These are phyloP conservation scores for Bemisia tabaci DNA, from an alignment of 1,140 invertebrate species.

Conservation along the genomic window DNA sequence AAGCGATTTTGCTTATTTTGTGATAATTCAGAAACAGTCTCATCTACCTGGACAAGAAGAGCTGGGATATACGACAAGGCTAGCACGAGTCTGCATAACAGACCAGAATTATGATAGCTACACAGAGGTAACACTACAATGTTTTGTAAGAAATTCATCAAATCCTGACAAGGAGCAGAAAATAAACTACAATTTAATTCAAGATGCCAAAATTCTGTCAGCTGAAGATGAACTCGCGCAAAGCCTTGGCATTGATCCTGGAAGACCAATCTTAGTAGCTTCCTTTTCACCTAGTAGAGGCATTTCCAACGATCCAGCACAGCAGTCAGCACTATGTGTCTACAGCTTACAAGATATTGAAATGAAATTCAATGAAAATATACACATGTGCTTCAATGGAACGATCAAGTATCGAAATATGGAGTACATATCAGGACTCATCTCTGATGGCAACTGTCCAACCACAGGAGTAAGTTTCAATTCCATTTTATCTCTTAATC, in stretches of 20 bases:
- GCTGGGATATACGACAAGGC: slow-evolving; percentile 71
- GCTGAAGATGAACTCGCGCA: slow-evolving; percentile 67
- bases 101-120: slow-evolving; percentile 92
- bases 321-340: slow-evolving; percentile 70
- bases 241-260: slow-evolving; percentile 58
- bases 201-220: slow-evolving; percentile 72
- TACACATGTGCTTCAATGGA: slow-evolving; percentile 90
- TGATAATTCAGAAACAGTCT: slow-evolving; percentile 85
- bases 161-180: slow-evolving; percentile 26
- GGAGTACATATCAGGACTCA: slow-evolving; percentile 83
- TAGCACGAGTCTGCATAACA: slow-evolving; percentile 82
- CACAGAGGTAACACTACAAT: slow-evolving; percentile 85
- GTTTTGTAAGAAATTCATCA: slow-evolving; percentile 41
- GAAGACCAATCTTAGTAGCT: slow-evolving; percentile 63
- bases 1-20: slow-evolving; percentile 87
- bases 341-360: slow-evolving; percentile 79
- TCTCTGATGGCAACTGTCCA: slow-evolving; percentile 78
- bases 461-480: slow-evolving; percentile 48
- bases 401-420: slow-evolving; percentile 81
- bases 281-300: slow-evolving; percentile 72
- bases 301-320: slow-evolving; percentile 58
- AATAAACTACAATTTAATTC: slow-evolving; percentile 72
- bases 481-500: slow-evolving; percentile 3
- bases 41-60: slow-evolving; percentile 77
- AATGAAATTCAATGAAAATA: slow-evolving; percentile 87